Percentiles rank a stretch among this genome's conserved stretches.
phyloP scores from a whole-genome alignment of 2,888 invertebrate species.

The Apodemia zela region DNA sequence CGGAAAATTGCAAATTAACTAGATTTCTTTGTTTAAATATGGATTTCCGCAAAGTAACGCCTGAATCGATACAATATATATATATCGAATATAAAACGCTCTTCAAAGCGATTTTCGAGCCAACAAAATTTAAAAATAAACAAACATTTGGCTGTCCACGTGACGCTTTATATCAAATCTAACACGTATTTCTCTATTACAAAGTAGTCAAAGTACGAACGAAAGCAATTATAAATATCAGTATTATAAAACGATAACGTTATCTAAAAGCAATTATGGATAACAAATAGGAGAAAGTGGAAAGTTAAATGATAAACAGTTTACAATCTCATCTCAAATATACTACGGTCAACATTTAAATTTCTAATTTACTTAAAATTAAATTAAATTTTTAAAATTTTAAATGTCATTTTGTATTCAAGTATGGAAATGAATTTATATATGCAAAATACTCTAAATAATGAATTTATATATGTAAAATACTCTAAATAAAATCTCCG shows the following conservation, averaged over 20 bases:
- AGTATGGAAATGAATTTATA: background rate
- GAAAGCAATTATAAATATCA: slow-evolving; percentile 7
- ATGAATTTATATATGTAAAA: too few relatives aligned
- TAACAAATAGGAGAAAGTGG: slow-evolving; percentile 17
- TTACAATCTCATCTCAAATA: background rate
- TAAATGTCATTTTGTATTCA: background rate
- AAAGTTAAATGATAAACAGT: slow-evolving; percentile 8
- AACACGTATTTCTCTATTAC: background rate
- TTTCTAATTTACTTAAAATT: background rate
- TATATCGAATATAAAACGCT: background rate
- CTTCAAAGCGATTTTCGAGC: background rate
- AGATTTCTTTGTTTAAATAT: too few relatives aligned
- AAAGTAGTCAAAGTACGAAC: slow-evolving; percentile 3
- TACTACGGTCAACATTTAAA: background rate
- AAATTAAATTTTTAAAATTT: background rate
- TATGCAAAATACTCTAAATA: too few relatives aligned
- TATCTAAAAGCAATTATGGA: slow-evolving; percentile 6
- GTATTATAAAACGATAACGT: slow-evolving; percentile 12
- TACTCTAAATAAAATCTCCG: background rate
- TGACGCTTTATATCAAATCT: background rate
- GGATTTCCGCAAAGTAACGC: too few relatives aligned
- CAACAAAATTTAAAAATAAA: slow-evolving; percentile 13
- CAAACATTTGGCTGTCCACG: slow-evolving; percentile 2
- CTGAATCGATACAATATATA: too few relatives aligned
- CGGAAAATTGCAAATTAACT: too few relatives aligned